phyloP scores from a whole-genome alignment of 2,888 invertebrate genomes.

The Bellardia pandia region DNA sequence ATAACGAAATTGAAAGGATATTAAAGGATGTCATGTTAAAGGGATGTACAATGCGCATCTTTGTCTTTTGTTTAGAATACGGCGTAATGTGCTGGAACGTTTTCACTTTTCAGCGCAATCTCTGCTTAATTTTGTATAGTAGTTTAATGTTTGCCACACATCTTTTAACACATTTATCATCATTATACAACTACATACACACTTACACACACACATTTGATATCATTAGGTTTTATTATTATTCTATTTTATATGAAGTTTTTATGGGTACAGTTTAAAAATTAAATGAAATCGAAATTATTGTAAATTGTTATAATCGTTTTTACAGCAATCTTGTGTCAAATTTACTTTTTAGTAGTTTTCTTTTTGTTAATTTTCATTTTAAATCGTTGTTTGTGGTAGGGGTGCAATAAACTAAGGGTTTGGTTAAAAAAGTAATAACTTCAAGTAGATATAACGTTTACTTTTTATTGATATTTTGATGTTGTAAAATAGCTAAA shows the following conservation, averaged over 20 bases:
- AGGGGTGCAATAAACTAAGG: not conserved
- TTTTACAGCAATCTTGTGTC: not conserved
- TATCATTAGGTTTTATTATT: slow-evolving; percentile 16
- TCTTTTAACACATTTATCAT: slow-evolving; percentile 65
- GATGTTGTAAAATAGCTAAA: too few species aligned
- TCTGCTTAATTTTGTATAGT: slow-evolving; percentile 8
- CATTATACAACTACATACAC: slow-evolving; percentile 21
- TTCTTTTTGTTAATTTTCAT: not conserved
- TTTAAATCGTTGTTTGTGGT: not conserved
- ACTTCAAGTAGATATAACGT: too few species aligned
- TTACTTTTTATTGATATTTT: too few species aligned
- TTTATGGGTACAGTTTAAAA: slow-evolving; percentile 30
- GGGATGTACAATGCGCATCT: slow-evolving; percentile 49
- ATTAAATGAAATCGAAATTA: slow-evolving; percentile 17
- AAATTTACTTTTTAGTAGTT: not conserved
- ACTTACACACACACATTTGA: slow-evolving; percentile 5
- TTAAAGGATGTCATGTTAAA: slow-evolving; percentile 50
- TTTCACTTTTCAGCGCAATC: slow-evolving; percentile 53
- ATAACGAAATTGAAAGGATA: slow-evolving; percentile 56
- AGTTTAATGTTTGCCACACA: not conserved
- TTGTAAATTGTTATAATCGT: not conserved
- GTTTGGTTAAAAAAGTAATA: not conserved
- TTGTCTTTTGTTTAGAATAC: slow-evolving; percentile 45
- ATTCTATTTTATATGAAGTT: not conserved
- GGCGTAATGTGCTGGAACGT: slow-evolving; percentile 46